A percentile compares a stretch with the other conserved stretches of the same genome.
Conservation (phyloP, 1,140 invertebrate genomes). For the Epicauta chinensis region DNA sequence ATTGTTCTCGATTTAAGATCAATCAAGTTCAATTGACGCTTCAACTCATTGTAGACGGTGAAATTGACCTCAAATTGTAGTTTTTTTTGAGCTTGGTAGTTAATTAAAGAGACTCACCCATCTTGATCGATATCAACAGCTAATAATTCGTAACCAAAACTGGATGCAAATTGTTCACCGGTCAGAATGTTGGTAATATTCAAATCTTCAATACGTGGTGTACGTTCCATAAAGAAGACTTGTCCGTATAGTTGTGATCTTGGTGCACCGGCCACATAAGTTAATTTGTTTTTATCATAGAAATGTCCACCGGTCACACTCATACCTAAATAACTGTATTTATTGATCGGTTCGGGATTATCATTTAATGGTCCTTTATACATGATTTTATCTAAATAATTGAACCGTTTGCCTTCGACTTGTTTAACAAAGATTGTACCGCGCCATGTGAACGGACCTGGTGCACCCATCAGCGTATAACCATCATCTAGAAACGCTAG, state of each 20-base stretch:
- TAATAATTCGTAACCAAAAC: slow-evolving; percentile 82
- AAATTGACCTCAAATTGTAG: too few species aligned
- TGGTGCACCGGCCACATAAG: slow-evolving; percentile 81
- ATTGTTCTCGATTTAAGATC: too few species aligned
- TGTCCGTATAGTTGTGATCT: slow-evolving; percentile 78
- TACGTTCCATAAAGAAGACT: slow-evolving; percentile 73
- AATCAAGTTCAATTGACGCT: too few species aligned
- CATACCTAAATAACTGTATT: slow-evolving; percentile 90
- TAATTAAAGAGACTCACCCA: slow-evolving; percentile 47
- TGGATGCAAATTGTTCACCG: slow-evolving; percentile 82
- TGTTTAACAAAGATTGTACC: slow-evolving; percentile 79
- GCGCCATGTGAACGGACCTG: slow-evolving; percentile 81
- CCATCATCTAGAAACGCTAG: slow-evolving; percentile 72
- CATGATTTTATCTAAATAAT: slow-evolving; percentile 63
- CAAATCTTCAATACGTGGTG: slow-evolving; percentile 49
- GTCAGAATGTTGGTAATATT: slow-evolving; percentile 58
- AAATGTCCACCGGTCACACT: slow-evolving; percentile 78
- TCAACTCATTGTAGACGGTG: too few species aligned
- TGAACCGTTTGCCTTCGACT: slow-evolving; percentile 66
- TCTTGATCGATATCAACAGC: slow-evolving; percentile 83
- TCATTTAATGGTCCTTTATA: slow-evolving; percentile 69
- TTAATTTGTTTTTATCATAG: slow-evolving; percentile 52
- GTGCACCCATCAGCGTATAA: slow-evolving; percentile 75
- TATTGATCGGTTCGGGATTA: slow-evolving; percentile 65
- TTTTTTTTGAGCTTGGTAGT: background rate